Evolutionary conservation across 2,888 invertebrate genomes (phyloP).

Genomic region (Phortica magna): DNA sequence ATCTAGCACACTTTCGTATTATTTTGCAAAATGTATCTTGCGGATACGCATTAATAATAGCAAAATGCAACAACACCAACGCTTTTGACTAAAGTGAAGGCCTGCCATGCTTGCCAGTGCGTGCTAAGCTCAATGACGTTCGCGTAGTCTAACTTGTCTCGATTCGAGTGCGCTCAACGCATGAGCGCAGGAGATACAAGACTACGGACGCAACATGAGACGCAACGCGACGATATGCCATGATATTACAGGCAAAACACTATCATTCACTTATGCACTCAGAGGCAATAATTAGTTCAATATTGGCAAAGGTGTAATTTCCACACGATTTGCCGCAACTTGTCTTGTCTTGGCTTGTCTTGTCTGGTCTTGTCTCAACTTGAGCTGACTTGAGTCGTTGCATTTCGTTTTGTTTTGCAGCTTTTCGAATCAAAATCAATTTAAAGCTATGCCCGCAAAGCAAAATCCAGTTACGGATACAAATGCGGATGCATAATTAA

Average conservation of each 20-base stretch:
- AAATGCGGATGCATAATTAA: conserved; percentile 25
- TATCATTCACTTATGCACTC: background rate
- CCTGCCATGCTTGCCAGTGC: conserved; percentile 5
- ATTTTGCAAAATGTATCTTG: conserved; percentile 22
- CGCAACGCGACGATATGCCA: background rate
- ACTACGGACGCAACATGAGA: background rate
- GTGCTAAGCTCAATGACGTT: conserved; percentile 15
- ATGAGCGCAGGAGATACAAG: background rate
- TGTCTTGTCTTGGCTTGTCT: background rate
- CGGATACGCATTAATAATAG: conserved; percentile 29
- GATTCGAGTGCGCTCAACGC: conserved; percentile 4
- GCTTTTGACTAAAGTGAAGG: conserved; percentile 5
- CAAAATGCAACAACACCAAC: conserved; percentile 26
- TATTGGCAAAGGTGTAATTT: conserved; percentile 5
- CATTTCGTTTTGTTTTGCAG: background rate
- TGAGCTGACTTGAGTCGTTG: background rate
- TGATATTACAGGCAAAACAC: background rate
- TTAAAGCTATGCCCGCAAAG: conserved; percentile 35
- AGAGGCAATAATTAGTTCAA: background rate
- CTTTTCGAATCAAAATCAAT: background rate
- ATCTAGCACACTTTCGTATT: conserved; percentile 31
- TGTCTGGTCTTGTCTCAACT: background rate
- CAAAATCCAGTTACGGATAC: conserved; percentile 29
- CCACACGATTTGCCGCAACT: background rate
- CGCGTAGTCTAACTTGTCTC: background rate